Evolutionary conservation across 2,113 vertebrate species (phyloP).

Genomic region (Pygoscelis adeliae): DNA sequence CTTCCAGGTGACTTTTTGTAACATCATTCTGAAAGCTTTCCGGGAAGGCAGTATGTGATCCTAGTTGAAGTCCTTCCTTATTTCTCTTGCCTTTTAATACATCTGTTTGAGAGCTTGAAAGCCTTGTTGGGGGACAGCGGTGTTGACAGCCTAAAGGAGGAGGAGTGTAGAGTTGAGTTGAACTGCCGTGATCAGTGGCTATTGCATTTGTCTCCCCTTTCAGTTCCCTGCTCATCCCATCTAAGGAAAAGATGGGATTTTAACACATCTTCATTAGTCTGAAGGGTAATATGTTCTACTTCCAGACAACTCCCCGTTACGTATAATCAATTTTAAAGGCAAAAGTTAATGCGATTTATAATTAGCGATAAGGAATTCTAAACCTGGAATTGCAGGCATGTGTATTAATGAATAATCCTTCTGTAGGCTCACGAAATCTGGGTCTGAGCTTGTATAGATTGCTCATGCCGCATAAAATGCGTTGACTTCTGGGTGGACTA

Average conservation of each 20-base stretch:
- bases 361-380: slow-evolving; percentile 31
- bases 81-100: not conserved
- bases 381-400: slow-evolving; percentile 30
- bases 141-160: not conserved
- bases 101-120: not conserved
- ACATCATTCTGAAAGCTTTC: not conserved
- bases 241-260: slow-evolving; percentile 12
- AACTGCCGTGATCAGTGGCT: not conserved
- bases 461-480: not conserved
- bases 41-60: not conserved
- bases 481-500: slow-evolving; percentile 16
- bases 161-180: not conserved
- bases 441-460: not conserved
- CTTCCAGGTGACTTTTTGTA: not conserved
- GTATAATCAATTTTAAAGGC: slow-evolving; percentile 56
- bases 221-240: not conserved
- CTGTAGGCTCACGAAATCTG: not conserved
- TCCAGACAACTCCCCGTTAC: slow-evolving; percentile 8
- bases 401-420: slow-evolving; percentile 41
- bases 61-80: not conserved
- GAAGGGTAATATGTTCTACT: slow-evolving; percentile 18
- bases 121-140: not conserved
- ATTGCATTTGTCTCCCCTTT: not conserved
- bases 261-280: slow-evolving; percentile 39
- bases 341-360: slow-evolving; percentile 60